A percentile compares a stretch with the other conserved stretches of the same genome.
Conservation (phyloP, 2,113 vertebrate genomes). For the Percina caprodes region DNA sequence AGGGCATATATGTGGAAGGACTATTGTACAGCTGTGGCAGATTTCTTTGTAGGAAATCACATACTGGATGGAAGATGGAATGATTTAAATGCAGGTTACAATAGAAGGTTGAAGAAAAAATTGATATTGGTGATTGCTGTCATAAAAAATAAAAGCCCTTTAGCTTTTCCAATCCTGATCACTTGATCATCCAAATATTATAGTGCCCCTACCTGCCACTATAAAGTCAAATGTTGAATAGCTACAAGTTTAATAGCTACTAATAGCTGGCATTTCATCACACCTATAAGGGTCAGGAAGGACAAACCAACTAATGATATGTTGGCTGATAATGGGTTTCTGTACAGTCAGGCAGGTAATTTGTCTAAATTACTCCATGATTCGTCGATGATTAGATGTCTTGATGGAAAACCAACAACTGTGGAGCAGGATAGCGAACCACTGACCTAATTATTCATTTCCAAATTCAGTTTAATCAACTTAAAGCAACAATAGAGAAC, state of each 20-base stretch:
- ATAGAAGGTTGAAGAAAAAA: not conserved
- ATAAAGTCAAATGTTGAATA: not conserved
- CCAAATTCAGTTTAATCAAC: slow-evolving; percentile 8
- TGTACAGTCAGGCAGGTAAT: not conserved
- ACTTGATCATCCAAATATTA: not conserved
- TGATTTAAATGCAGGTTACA: not conserved
- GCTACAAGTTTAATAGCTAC: not conserved
- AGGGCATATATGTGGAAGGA: not conserved
- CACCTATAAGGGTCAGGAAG: not conserved
- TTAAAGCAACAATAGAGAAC: not conserved
- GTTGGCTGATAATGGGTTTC: not conserved
- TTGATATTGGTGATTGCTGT: accelerated
- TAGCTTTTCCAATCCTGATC: not conserved
- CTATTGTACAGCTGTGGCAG: not conserved
- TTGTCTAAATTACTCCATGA: slow-evolving; percentile 6
- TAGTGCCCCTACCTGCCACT: not conserved
- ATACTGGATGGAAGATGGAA: not conserved
- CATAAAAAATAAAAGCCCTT: not conserved
- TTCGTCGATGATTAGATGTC: not conserved
- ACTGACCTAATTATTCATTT: slow-evolving; percentile 16
- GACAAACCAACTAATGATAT: not conserved
- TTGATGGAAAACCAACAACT: slow-evolving; percentile 4
- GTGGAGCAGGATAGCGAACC: not conserved
- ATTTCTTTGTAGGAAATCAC: too few species aligned
- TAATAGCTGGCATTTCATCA: slow-evolving; percentile 18